A percentile compares a stretch with the other conserved stretches of the same genome.
phyloP scores from a whole-genome alignment of 2,888 invertebrate genomes.

The Perizoma flavofasciatum region DNA sequence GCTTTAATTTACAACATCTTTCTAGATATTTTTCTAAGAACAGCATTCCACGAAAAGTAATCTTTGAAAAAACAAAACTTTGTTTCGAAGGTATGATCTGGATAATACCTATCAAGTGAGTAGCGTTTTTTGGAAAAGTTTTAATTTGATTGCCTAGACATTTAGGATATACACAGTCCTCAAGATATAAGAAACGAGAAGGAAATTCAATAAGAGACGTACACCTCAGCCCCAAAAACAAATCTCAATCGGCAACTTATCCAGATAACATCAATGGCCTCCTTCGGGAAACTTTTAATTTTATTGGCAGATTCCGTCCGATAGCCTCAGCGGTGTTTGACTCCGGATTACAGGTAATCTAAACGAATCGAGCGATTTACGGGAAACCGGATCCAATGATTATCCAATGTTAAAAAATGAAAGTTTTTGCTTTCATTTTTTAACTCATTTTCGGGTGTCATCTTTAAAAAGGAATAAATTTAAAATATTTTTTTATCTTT shows the following conservation, averaged over 20 bases:
- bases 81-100: too few relatives aligned
- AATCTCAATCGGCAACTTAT: conserved; percentile 3
- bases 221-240: conserved; percentile 15
- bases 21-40: too few relatives aligned
- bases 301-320: conserved; percentile 49
- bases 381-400: conserved; percentile 30
- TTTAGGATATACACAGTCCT: too few relatives aligned
- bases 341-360: conserved; percentile 49
- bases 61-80: too few relatives aligned
- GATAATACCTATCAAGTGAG: too few relatives aligned
- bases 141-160: too few relatives aligned
- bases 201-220: conserved; percentile 6
- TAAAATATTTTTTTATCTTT: too few relatives aligned
- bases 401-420: too few relatives aligned
- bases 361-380: conserved; percentile 36
- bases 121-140: too few relatives aligned
- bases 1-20: too few relatives aligned
- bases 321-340: conserved; percentile 47
- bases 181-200: neutral
- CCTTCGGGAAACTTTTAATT: conserved; percentile 55
- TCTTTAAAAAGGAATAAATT: too few relatives aligned
- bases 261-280: conserved; percentile 25
- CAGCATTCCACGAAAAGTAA: too few relatives aligned
- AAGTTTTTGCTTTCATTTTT: conserved; percentile 22
- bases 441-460: conserved; percentile 23